Percentiles rank a stretch among this genome's conserved stretches.
These are phyloP conservation scores for Xestobium rufovillosum DNA, from an alignment of 2,888 invertebrate species.

Conservation along the genomic window DNA sequence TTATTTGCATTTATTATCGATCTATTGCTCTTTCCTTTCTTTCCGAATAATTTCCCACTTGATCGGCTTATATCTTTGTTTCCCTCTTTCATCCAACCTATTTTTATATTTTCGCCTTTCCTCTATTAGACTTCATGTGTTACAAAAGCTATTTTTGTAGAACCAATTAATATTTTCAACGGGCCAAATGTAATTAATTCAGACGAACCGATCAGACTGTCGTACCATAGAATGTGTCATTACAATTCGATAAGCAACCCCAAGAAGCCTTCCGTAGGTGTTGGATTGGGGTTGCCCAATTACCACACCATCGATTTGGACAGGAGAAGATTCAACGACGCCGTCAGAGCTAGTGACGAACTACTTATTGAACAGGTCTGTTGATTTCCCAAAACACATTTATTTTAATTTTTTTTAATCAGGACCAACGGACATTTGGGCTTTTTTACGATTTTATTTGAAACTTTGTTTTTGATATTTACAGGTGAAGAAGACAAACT, in stretches of 20 bases:
- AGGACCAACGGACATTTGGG: neutral
- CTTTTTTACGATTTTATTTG: no score
- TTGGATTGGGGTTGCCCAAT: slow-evolving; percentile 76
- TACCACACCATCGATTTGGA: slow-evolving; percentile 63
- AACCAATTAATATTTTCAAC: slow-evolving; percentile 83
- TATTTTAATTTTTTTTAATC: no score
- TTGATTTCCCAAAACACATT: no score
- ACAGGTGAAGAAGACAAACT: no score
- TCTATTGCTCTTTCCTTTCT: no score
- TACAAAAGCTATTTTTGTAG: slow-evolving; percentile 39
- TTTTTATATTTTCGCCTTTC: no score
- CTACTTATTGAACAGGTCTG: slow-evolving; percentile 68
- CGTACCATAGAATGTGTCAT: slow-evolving; percentile 80
- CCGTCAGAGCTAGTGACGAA: slow-evolving; percentile 69
- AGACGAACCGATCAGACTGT: slow-evolving; percentile 72
- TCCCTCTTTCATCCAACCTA: no score
- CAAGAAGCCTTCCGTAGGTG: slow-evolving; percentile 71
- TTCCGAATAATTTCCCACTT: no score
- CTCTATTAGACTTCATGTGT: no score
- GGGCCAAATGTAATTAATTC: slow-evolving; percentile 62
- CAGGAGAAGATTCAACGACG: slow-evolving; percentile 63
- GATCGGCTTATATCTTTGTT: no score
- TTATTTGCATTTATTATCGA: no score
- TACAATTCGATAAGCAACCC: slow-evolving; percentile 87
- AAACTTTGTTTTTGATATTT: no score